phyloP scores from a whole-genome alignment of 2,888 invertebrate genomes.

The Podabrus alpinus region DNA sequence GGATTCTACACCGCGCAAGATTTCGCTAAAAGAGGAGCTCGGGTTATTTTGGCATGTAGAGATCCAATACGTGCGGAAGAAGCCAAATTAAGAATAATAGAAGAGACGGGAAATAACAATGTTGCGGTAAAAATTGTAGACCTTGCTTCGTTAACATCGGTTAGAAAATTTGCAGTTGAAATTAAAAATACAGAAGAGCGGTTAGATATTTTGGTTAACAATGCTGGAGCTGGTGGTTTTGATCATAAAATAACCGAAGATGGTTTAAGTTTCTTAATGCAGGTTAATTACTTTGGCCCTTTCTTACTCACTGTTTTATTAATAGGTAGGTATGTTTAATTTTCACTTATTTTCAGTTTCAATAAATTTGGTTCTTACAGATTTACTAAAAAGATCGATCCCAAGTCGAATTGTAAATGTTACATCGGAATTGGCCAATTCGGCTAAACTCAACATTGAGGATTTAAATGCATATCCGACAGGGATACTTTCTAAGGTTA shows the following conservation, averaged over 20 bases:
- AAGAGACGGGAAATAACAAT: conserved; percentile 50
- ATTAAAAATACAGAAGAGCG: conserved; percentile 60
- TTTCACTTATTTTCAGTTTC: background rate
- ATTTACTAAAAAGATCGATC: conserved; percentile 46
- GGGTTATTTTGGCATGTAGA: conserved; percentile 60
- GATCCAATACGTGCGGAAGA: conserved; percentile 49
- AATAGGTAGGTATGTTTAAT: conserved; percentile 52
- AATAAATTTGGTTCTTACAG: background rate
- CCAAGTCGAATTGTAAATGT: conserved; percentile 50
- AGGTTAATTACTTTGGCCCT: conserved; percentile 73
- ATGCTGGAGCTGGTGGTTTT: conserved; percentile 63
- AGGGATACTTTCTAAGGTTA: conserved; percentile 13
- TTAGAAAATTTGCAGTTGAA: conserved; percentile 64
- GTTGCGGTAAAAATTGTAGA: conserved; percentile 58
- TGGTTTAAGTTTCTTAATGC: conserved; percentile 68
- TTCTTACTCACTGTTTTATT: conserved; percentile 73
- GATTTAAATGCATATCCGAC: conserved; percentile 27
- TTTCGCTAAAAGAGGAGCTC: conserved; percentile 58
- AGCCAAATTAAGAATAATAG: conserved; percentile 47
- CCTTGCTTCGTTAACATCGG: conserved; percentile 60
- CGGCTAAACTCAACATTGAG: conserved; percentile 41
- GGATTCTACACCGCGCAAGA: conserved; percentile 55
- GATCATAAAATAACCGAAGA: conserved; percentile 62
- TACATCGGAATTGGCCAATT: conserved; percentile 43
- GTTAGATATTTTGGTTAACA: conserved; percentile 68